Conservation (phyloP, 2,113 vertebrate species). For the Pelecanoides urinatrix region DNA sequence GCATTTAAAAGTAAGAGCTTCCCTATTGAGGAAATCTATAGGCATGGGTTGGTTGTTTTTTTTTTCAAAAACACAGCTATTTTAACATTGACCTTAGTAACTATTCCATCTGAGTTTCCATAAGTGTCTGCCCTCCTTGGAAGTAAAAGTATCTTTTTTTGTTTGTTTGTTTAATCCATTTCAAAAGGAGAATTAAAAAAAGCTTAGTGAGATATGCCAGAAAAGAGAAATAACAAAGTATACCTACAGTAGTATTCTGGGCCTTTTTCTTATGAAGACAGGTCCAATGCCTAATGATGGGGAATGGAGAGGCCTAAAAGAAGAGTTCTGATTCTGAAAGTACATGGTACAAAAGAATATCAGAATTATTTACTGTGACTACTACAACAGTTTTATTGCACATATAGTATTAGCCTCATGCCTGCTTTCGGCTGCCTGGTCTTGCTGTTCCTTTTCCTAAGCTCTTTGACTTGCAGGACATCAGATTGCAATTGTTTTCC, state of each 20-base stretch:
- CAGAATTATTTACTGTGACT: not conserved
- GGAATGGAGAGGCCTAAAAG: not conserved
- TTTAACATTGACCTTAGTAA: not conserved
- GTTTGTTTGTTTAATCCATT: not conserved
- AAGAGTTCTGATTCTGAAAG: not conserved
- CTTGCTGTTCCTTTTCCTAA: not conserved
- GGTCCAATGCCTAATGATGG: not conserved
- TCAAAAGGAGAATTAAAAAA: not conserved
- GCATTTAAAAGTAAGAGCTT: not conserved
- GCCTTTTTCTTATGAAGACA: not conserved
- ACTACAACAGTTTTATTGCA: not conserved
- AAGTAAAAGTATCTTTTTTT: not conserved
- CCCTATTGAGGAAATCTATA: not conserved
- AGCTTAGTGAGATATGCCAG: not conserved
- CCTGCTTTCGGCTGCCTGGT: not conserved
- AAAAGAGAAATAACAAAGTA: not conserved
- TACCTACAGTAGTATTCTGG: not conserved
- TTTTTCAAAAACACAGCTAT: not conserved
- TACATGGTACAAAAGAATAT: not conserved
- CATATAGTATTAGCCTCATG: accelerated
- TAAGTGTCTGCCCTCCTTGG: not conserved
- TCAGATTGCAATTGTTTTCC: not conserved
- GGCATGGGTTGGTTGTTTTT: not conserved
- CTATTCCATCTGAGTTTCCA: not conserved
- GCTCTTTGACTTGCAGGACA: not conserved